These are phyloP conservation scores for Baronia brevicornis DNA, from an alignment of 2,888 invertebrate genomes.

Conservation along the genomic window DNA sequence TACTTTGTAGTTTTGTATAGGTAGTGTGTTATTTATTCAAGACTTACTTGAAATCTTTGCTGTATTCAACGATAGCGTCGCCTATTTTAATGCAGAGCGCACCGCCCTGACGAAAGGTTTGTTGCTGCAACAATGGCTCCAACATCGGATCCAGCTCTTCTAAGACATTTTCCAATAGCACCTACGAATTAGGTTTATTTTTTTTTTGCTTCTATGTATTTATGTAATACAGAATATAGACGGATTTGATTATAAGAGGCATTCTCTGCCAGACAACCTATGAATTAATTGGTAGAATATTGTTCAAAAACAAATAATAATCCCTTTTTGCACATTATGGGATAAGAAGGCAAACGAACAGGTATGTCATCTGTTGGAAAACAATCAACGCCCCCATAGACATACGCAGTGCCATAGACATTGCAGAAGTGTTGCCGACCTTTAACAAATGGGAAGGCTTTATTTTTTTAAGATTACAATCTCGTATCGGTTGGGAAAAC, in stretches of 20 bases:
- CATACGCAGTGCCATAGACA: no score
- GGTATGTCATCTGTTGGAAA: no score
- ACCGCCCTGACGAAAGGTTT: constrained; percentile 93
- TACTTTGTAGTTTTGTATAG: not conserved
- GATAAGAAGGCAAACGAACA: no score
- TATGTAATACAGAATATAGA: constrained; percentile 4
- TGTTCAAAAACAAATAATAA: no score
- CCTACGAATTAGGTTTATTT: constrained; percentile 41
- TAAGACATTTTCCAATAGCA: constrained; percentile 92
- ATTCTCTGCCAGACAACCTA: no score
- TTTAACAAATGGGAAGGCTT: no score
- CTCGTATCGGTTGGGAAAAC: no score
- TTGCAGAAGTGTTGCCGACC: no score
- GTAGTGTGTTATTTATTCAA: not conserved
- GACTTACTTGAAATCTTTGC: constrained; percentile 83
- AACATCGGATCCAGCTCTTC: constrained; percentile 94
- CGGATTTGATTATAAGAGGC: not conserved
- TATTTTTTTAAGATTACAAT: no score
- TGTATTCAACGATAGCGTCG: constrained; percentile 93
- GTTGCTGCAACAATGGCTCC: constrained; percentile 91
- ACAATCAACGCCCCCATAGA: no score
- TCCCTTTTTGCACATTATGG: no score
- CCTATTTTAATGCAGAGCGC: constrained; percentile 92
- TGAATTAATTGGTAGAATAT: no score
- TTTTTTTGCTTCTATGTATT: not conserved